These are phyloP conservation scores for Orthonychiurus folsomi DNA, from an alignment of 2,888 invertebrate species.

Conservation along the genomic window DNA sequence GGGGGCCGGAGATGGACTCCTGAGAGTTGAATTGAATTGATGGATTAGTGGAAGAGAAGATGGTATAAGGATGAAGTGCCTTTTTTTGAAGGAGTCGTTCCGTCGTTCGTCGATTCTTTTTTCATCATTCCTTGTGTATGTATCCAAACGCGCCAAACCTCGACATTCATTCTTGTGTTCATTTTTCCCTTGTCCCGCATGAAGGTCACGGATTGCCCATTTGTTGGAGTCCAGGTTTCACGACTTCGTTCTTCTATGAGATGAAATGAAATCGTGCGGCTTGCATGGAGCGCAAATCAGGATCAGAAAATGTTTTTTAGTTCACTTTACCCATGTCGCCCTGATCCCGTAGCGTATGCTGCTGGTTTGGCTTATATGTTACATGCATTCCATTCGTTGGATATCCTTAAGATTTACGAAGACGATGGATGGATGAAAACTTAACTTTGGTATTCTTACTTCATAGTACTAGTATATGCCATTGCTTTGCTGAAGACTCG, in stretches of 20 bases:
- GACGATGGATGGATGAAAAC: no score
- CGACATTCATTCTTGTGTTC: constrained; percentile 1
- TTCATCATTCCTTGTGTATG: background rate
- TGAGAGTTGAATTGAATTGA: background rate
- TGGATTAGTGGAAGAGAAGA: background rate
- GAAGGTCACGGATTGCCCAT: constrained; percentile 30
- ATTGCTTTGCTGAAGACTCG: no score
- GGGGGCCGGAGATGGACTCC: background rate
- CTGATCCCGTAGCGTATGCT: background rate
- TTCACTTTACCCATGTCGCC: background rate
- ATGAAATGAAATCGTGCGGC: constrained; percentile 26
- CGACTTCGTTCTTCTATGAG: constrained; percentile 14
- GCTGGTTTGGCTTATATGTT: no score
- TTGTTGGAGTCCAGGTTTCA: constrained; percentile 18
- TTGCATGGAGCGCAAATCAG: constrained; percentile 21
- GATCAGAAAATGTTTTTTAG: constrained; percentile 11
- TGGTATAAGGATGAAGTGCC: background rate
- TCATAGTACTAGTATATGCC: no score
- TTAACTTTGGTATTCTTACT: no score
- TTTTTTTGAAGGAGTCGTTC: background rate
- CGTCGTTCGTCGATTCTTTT: background rate
- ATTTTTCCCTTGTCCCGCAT: constrained; percentile 9
- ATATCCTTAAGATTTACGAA: no score
- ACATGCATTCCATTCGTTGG: no score
- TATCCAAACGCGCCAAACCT: background rate